Conservation (phyloP, 2,888 invertebrate genomes). For the Hydriomena furcata region DNA sequence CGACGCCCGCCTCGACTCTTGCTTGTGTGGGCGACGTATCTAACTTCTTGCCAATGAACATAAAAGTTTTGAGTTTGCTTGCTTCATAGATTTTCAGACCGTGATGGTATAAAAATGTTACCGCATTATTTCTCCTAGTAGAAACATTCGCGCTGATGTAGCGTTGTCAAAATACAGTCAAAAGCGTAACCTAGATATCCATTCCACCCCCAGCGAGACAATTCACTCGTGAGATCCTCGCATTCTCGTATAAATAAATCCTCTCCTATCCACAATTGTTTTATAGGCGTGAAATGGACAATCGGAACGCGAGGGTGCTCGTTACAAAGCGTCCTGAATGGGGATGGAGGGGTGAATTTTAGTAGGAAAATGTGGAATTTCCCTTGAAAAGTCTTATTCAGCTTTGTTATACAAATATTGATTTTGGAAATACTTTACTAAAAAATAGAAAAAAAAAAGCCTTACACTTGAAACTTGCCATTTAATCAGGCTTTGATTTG, state of each 20-base stretch:
- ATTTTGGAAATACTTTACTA: no score
- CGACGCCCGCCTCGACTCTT: no score
- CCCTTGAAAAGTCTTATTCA: background rate
- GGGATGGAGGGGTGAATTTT: slow-evolving; percentile 7
- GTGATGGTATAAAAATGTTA: no score
- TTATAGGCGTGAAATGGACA: slow-evolving; percentile 34
- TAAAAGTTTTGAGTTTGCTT: no score
- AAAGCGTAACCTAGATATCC: slow-evolving; percentile 6
- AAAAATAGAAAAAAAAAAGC: no score
- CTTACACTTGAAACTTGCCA: no score
- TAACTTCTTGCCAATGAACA: no score
- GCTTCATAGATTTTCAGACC: no score
- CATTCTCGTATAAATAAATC: slow-evolving; percentile 24
- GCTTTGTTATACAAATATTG: no score
- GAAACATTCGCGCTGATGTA: background rate
- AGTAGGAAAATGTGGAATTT: slow-evolving; percentile 19
- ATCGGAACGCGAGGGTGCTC: slow-evolving; percentile 29
- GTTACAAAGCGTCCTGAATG: slow-evolving; percentile 15
- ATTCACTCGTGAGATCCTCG: slow-evolving; percentile 23
- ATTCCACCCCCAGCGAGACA: slow-evolving; percentile 14
- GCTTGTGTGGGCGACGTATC: no score
- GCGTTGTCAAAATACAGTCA: slow-evolving; percentile 7
- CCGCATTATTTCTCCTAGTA: no score
- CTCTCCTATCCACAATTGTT: slow-evolving; percentile 21
- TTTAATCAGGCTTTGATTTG: no score